phyloP scores from a whole-genome alignment of 1,140 invertebrate species.

The Drosophila arizonae region DNA sequence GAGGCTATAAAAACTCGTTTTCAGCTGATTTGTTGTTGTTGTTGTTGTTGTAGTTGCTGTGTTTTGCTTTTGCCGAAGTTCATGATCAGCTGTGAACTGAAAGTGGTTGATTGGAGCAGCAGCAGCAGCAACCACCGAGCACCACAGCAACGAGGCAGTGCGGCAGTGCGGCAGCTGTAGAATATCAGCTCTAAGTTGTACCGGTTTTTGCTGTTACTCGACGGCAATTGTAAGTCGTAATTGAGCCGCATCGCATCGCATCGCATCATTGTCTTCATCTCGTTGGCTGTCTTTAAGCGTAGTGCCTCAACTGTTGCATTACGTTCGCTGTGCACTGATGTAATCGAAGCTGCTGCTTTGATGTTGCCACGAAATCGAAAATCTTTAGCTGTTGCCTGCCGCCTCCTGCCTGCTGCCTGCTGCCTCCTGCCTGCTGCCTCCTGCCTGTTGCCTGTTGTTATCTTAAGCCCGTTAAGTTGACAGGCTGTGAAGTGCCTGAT shows the following conservation, averaged over 20 bases:
- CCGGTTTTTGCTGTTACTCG: conserved; percentile 78
- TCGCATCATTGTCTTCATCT: conserved; percentile 41
- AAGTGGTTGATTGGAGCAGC: conserved; percentile 69
- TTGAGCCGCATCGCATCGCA: conserved; percentile 61
- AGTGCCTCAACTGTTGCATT: conserved; percentile 23
- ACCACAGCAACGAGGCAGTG: neutral
- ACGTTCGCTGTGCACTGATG: conserved; percentile 61
- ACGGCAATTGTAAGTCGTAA: conserved; percentile 70
- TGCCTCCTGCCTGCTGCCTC: neutral
- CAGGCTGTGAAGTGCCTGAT: conserved; percentile 40
- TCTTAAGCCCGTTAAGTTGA: conserved; percentile 52
- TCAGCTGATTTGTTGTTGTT: conserved; percentile 49
- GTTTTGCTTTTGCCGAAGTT: conserved; percentile 59
- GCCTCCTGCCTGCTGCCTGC: neutral
- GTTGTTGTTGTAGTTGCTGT: too few species aligned
- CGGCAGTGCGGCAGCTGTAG: conserved; percentile 38
- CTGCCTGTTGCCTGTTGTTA: conserved; percentile 42
- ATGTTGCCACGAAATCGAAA: conserved; percentile 57
- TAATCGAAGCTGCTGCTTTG: conserved; percentile 62
- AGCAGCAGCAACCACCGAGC: neutral
- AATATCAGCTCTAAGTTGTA: conserved; percentile 51
- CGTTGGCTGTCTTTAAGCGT: conserved; percentile 4
- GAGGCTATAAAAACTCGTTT: conserved; percentile 75
- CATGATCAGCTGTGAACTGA: conserved; percentile 78
- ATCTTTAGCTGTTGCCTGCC: conserved; percentile 3